Conservation (phyloP, 2,888 invertebrate genomes). For the Chouioia cunea region DNA sequence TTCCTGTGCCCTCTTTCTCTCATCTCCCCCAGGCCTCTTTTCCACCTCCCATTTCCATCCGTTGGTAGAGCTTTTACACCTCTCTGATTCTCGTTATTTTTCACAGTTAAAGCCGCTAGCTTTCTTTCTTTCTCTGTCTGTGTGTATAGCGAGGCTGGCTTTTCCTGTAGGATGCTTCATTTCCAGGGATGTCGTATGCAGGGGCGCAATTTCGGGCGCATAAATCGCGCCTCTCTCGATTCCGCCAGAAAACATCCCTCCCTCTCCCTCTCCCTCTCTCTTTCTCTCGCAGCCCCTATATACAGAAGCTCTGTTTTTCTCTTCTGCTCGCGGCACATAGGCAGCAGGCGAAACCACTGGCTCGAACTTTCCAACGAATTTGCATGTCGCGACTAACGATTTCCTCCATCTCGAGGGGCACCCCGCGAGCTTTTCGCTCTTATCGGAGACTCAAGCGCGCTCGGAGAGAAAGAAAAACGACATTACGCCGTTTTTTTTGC, state of each 20-base stretch:
- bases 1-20: conserved; percentile 13
- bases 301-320: conserved; percentile 44
- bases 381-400: conserved; percentile 66
- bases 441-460: conserved; percentile 35
- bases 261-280: conserved; percentile 8
- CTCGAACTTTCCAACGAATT: conserved; percentile 63
- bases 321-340: conserved; percentile 34
- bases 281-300: conserved; percentile 37
- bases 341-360: conserved; percentile 34
- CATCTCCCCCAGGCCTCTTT: conserved; percentile 41
- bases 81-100: conserved; percentile 41
- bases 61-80: conserved; percentile 44
- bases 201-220: conserved; percentile 58
- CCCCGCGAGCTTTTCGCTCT: conserved; percentile 51
- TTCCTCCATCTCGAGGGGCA: conserved; percentile 59
- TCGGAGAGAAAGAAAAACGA: conserved; percentile 20
- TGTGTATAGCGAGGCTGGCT: conserved; percentile 7
- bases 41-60: conserved; percentile 46
- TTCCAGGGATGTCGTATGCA: conserved; percentile 55
- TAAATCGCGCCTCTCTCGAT: conserved; percentile 55
- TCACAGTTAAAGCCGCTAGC: not conserved
- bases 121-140: conserved; percentile 12
- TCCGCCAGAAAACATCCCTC: conserved; percentile 47
- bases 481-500: conserved; percentile 37
- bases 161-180: conserved; percentile 55